A percentile compares a stretch with the other conserved stretches of the same genome.
phyloP scores from a whole-genome alignment of 2,888 invertebrate genomes.

The Sialis lutaria region DNA sequence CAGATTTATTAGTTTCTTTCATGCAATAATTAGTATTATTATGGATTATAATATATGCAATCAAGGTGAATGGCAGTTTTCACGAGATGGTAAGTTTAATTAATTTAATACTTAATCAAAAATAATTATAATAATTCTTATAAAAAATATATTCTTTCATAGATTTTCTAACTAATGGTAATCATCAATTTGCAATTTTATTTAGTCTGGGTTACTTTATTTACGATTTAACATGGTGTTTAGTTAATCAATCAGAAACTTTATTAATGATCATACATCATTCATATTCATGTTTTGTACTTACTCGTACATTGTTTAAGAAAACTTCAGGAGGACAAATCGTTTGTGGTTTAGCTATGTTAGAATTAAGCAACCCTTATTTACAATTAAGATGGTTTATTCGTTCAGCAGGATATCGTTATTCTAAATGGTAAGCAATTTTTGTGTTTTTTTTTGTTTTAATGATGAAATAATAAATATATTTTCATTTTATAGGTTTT shows the following conservation, averaged over 20 bases:
- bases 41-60: too few relatives aligned
- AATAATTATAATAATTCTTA: too few relatives aligned
- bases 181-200: not conserved
- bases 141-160: too few relatives aligned
- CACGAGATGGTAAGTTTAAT: too few relatives aligned
- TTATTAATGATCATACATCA: constrained; percentile 37
- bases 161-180: too few relatives aligned
- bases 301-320: constrained; percentile 31
- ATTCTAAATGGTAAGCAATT: constrained; percentile 15
- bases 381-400: constrained; percentile 45
- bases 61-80: too few relatives aligned
- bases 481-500: constrained; percentile 19
- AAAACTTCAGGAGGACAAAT: constrained; percentile 32
- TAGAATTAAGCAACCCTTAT: constrained; percentile 44
- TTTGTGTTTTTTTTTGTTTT: not conserved
- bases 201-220: constrained; percentile 44
- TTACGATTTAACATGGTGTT: constrained; percentile 40
- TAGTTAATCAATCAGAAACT: constrained; percentile 31
- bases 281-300: constrained; percentile 29
- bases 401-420: constrained; percentile 29
- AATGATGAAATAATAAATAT: not conserved
- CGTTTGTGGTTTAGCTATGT: constrained; percentile 32
- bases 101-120: too few relatives aligned
- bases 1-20: too few relatives aligned
- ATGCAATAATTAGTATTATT: too few relatives aligned